Evolutionary conservation across 2,888 invertebrate species (phyloP).

Genomic region (Plagiodera versicolora): DNA sequence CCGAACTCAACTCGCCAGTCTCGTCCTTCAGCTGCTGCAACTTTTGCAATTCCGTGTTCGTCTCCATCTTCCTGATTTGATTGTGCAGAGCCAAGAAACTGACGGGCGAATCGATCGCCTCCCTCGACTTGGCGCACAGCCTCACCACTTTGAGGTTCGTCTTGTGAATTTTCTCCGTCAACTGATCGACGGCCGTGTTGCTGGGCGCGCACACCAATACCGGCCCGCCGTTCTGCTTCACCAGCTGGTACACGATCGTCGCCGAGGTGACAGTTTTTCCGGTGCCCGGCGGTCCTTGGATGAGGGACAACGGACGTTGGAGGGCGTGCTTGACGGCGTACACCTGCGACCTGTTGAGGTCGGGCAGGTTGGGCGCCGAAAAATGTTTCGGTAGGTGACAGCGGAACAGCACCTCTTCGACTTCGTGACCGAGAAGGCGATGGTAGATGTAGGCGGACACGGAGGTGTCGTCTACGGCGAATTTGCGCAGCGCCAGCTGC

Average conservation of each 20-base stretch:
- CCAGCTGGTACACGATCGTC: conserved; percentile 97
- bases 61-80: conserved; percentile 93
- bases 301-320: conserved; percentile 92
- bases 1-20: conserved; percentile 93
- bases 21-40: conserved; percentile 96
- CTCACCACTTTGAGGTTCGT: conserved; percentile 89
- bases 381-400: conserved; percentile 94
- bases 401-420: conserved; percentile 90
- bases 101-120: conserved; percentile 97
- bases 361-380: conserved; percentile 95
- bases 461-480: conserved; percentile 94
- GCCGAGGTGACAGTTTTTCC: conserved; percentile 99
- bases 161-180: conserved; percentile 97
- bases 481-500: conserved; percentile 91
- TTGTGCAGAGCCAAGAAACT: conserved; percentile 96
- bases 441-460: conserved; percentile 99
- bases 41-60: conserved; percentile 90
- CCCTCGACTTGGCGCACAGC: conserved; percentile 95
- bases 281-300: conserved; percentile 97
- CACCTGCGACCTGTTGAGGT: conserved; percentile 96
- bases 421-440: conserved; percentile 90
- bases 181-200: conserved; percentile 98
- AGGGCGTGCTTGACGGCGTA: conserved; percentile 98
- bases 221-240: conserved; percentile 90
- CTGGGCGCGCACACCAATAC: conserved; percentile 98